phyloP scores from a whole-genome alignment of 2,888 invertebrate species.

The Rhagophthalmus giganteus region DNA sequence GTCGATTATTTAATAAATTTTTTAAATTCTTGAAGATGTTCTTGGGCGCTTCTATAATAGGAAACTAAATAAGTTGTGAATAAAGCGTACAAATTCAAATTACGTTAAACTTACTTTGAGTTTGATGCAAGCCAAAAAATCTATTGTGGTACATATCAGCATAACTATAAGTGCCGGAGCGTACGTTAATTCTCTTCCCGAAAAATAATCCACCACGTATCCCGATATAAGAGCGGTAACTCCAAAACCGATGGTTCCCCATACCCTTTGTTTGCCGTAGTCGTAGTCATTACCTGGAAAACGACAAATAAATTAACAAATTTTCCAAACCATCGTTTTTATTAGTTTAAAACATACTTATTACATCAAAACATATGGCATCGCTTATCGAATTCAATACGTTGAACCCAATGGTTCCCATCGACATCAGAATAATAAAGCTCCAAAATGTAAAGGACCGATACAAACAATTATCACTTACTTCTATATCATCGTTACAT shows the following conservation, averaged over 20 bases:
- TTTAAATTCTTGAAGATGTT: conserved; percentile 70
- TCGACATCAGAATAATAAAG: conserved; percentile 70
- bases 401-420: conserved; percentile 79
- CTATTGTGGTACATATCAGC: conserved; percentile 64
- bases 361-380: conserved; percentile 85
- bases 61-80: conserved; percentile 68
- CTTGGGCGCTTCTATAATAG: conserved; percentile 67
- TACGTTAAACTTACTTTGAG: conserved; percentile 58
- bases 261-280: conserved; percentile 79
- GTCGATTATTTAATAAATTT: conserved; percentile 63
- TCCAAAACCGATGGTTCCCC: conserved; percentile 83
- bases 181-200: conserved; percentile 62
- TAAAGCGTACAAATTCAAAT: no score
- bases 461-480: conserved; percentile 57
- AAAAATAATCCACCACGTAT: conserved; percentile 68
- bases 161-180: conserved; percentile 74
- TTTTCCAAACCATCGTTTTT: conserved; percentile 2
- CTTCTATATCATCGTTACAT: conserved; percentile 45
- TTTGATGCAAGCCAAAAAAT: conserved; percentile 68
- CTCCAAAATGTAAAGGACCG: conserved; percentile 69
- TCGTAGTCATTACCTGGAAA: conserved; percentile 66
- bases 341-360: conserved; percentile 67
- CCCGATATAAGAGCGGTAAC: conserved; percentile 72
- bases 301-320: neutral
- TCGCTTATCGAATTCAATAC: conserved; percentile 87